phyloP scores from a whole-genome alignment of 2,888 invertebrate species.

The Ethmia dodecea region DNA sequence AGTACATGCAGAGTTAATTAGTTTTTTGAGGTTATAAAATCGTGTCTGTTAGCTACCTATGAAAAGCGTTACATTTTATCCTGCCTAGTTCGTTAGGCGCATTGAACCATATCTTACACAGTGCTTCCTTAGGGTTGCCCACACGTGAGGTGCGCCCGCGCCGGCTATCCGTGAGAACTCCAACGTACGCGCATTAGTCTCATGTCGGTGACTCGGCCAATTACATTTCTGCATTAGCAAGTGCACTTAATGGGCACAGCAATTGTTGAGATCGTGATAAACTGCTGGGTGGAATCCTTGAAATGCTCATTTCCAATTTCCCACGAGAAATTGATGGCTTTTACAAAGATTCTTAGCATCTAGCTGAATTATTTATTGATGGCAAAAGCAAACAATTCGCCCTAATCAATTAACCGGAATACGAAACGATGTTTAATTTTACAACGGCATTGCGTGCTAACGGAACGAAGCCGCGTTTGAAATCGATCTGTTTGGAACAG shows the following conservation, averaged over 20 bases:
- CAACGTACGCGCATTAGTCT: slow-evolving; percentile 53
- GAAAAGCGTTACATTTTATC: slow-evolving; percentile 43
- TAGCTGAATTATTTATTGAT: no score
- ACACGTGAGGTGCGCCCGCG: slow-evolving; percentile 29
- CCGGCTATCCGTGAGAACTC: slow-evolving; percentile 52
- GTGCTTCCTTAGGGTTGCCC: slow-evolving; percentile 38
- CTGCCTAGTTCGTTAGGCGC: slow-evolving; percentile 49
- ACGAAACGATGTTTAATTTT: slow-evolving; percentile 8
- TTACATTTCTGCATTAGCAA: slow-evolving; percentile 53
- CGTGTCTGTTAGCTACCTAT: no score
- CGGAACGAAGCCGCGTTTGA: slow-evolving; percentile 19
- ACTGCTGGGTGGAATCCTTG: background rate
- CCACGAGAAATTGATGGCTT: no score
- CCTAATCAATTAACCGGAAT: no score
- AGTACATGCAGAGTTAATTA: no score
- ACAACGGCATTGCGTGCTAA: slow-evolving; percentile 25
- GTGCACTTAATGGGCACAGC: slow-evolving; percentile 31
- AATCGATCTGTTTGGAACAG: slow-evolving; percentile 42
- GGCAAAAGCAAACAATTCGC: no score
- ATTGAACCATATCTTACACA: slow-evolving; percentile 69
- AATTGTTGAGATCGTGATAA: slow-evolving; percentile 2
- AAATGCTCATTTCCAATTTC: no score
- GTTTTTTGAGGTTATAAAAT: no score
- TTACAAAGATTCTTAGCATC: no score
- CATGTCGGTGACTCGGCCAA: slow-evolving; percentile 47